These are phyloP conservation scores for Ormyrus pomaceus DNA, from an alignment of 2,888 invertebrate species.

Conservation along the genomic window DNA sequence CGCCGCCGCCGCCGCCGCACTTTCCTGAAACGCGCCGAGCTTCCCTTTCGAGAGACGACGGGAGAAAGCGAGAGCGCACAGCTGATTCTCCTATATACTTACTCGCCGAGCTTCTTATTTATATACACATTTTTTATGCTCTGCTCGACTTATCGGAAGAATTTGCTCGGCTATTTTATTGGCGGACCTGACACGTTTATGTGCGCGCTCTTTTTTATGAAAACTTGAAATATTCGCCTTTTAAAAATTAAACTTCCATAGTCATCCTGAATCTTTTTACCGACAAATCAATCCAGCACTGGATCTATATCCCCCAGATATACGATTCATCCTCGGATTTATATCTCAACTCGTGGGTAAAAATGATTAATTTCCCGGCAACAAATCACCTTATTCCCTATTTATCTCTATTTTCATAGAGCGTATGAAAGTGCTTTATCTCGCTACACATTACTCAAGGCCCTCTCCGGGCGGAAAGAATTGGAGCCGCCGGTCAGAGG, in stretches of 20 bases:
- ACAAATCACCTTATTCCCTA: slow-evolving; percentile 8
- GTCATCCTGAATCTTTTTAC: too few species aligned
- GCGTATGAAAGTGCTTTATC: slow-evolving; percentile 23
- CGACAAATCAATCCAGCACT: too few species aligned
- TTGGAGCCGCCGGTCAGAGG: background rate
- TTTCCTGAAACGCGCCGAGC: slow-evolving; percentile 22
- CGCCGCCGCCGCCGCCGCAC: slow-evolving; percentile 19
- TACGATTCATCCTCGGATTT: too few species aligned
- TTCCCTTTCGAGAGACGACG: background rate
- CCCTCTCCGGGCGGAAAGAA: slow-evolving; percentile 11
- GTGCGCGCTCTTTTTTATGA: too few species aligned
- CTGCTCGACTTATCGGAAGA: too few species aligned
- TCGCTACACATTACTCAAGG: slow-evolving; percentile 28
- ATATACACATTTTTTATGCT: too few species aligned
- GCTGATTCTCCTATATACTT: slow-evolving; percentile 1
- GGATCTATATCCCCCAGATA: too few species aligned
- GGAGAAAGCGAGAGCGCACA: background rate
- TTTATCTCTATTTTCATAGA: slow-evolving; percentile 11
- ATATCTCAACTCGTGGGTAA: background rate
- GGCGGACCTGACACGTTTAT: too few species aligned
- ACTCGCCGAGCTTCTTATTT: too few species aligned
- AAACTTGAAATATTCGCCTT: too few species aligned
- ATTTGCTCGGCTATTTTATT: too few species aligned
- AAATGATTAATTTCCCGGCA: background rate
- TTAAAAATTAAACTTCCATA: too few species aligned